Evolutionary conservation across 2,113 vertebrate species (phyloP).

Genomic region (Formicarius rufipectus): DNA sequence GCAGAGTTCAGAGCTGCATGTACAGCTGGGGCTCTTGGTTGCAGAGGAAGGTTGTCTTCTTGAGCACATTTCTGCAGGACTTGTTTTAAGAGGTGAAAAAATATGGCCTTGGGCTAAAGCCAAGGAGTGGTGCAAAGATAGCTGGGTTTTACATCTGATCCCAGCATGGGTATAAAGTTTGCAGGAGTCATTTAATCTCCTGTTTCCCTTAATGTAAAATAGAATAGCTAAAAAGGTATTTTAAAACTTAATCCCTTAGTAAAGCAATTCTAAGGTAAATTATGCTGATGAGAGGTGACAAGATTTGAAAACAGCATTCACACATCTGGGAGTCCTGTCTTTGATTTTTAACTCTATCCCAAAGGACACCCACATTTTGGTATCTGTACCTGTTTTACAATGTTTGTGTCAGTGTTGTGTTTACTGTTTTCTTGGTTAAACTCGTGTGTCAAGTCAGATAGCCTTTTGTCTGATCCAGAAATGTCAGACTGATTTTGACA

Average conservation of each 20-base stretch:
- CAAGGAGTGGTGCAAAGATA: background rate
- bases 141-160: background rate
- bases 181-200: background rate
- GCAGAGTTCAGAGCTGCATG: background rate
- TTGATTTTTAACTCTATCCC: background rate
- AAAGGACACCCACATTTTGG: background rate
- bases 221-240: background rate
- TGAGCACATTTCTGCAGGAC: background rate
- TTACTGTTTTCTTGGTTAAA: background rate
- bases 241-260: background rate
- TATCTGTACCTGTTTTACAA: background rate
- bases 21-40: background rate
- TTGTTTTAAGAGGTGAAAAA: background rate
- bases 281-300: background rate
- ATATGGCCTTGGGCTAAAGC: conserved; percentile 8
- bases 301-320: background rate
- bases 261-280: background rate
- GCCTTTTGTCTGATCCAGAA: background rate
- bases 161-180: background rate
- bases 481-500: background rate
- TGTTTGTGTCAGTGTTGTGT: background rate
- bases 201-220: background rate
- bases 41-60: background rate
- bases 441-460: background rate
- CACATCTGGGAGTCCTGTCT: background rate